A percentile compares a stretch with the other conserved stretches of the same genome.
Conservation (phyloP, 2,888 invertebrate genomes). For the Hartigia nigra region DNA sequence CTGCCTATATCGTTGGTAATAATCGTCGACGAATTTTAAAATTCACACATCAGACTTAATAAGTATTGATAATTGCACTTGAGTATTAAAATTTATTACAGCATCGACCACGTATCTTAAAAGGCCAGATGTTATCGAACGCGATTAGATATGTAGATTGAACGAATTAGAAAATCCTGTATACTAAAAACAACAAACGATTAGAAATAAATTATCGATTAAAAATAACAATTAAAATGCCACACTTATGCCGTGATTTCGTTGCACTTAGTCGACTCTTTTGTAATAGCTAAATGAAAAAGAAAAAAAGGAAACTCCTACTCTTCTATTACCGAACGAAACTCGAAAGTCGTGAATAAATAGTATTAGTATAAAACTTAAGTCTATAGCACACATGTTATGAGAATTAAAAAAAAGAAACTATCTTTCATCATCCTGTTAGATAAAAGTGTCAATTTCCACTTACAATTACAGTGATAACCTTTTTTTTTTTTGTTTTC, state of each 20-base stretch:
- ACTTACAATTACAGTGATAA: not conserved
- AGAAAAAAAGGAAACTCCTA: not conserved
- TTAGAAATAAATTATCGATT: not conserved
- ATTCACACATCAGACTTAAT: not conserved
- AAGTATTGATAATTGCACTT: not conserved
- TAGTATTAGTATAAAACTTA: slow-evolving; percentile 26
- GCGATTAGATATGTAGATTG: not conserved
- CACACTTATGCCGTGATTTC: slow-evolving; percentile 9
- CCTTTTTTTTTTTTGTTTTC: not conserved
- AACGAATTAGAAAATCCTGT: not conserved
- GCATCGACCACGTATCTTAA: not conserved
- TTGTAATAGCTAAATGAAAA: not conserved
- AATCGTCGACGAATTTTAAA: not conserved
- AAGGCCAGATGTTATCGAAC: not conserved
- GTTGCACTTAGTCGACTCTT: not conserved
- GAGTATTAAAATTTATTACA: not conserved
- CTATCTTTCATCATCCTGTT: not conserved
- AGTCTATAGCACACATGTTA: slow-evolving; percentile 12
- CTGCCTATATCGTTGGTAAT: not conserved
- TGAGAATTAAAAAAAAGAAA: not conserved
- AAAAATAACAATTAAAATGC: slow-evolving; percentile 1
- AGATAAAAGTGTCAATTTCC: not conserved
- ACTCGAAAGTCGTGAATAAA: slow-evolving; percentile 19
- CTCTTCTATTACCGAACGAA: not conserved
- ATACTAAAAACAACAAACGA: not conserved